These are phyloP conservation scores for Nematostella vectensis DNA, from an alignment of 92 coral and sea anemone species.

Conservation along the genomic window DNA sequence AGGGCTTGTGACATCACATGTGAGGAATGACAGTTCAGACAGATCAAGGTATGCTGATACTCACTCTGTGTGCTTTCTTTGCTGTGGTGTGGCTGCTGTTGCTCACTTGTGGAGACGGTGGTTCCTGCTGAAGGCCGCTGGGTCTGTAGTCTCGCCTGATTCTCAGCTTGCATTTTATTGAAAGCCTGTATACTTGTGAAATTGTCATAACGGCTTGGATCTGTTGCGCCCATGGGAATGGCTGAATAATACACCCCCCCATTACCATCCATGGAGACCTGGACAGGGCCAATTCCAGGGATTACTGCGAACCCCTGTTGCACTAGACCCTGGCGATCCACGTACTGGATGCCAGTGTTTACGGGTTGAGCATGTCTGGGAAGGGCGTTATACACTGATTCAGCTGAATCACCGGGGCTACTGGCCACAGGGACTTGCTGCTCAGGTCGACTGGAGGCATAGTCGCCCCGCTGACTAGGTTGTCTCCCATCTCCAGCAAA, in stretches of 20 bases:
- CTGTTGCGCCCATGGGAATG: slow-evolving; percentile 66
- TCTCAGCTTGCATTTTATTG: slow-evolving; percentile 33
- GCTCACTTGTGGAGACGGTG: slow-evolving; percentile 34
- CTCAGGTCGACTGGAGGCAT: slow-evolving; percentile 57
- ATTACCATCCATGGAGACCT: slow-evolving; percentile 41
- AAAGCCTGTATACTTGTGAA: slow-evolving; percentile 65
- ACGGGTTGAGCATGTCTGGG: slow-evolving; percentile 25
- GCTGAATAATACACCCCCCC: slow-evolving; percentile 75
- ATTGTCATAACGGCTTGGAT: slow-evolving; percentile 63
- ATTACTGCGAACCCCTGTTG: slow-evolving; percentile 63
- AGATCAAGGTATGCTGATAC: slow-evolving; percentile 27
- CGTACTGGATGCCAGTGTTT: slow-evolving; percentile 47
- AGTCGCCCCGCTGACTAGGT: slow-evolving; percentile 27
- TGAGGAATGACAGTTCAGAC: slow-evolving; percentile 8
- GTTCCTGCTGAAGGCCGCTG: background rate
- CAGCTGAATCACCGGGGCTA: slow-evolving; percentile 47
- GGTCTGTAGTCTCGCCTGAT: slow-evolving; percentile 24
- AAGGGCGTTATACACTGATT: slow-evolving; percentile 24
- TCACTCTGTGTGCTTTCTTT: slow-evolving; percentile 63
- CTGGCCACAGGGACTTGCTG: slow-evolving; percentile 85
- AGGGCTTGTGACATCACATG: slow-evolving; percentile 12
- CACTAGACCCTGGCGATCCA: slow-evolving; percentile 52
- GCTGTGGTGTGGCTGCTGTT: slow-evolving; percentile 30
- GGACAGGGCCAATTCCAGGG: slow-evolving; percentile 80
- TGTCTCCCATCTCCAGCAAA: slow-evolving; percentile 19